These are phyloP conservation scores for Pipistrellus pipistrellus DNA, from an alignment of 2,797 vertebrate species.

Conservation along the genomic window DNA sequence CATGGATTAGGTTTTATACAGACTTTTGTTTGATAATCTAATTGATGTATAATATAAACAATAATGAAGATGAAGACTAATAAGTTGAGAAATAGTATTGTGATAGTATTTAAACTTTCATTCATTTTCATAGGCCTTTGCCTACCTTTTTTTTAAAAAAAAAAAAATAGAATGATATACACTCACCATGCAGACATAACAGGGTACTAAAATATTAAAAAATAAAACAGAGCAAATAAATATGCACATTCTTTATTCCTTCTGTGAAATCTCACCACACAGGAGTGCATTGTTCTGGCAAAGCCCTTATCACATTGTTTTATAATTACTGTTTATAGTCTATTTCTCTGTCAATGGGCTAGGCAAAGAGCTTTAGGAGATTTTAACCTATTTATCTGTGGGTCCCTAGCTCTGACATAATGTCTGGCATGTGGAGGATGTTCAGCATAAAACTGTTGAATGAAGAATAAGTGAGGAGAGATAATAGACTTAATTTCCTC, in stretches of 20 bases:
- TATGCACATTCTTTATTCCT: slow-evolving; percentile 34
- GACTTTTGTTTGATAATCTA: slow-evolving; percentile 62
- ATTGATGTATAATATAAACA: slow-evolving; percentile 64
- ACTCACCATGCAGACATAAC: slow-evolving; percentile 52
- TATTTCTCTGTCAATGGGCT: not conserved
- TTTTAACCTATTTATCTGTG: slow-evolving; percentile 61
- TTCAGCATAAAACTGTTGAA: slow-evolving; percentile 42
- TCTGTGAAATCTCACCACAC: slow-evolving; percentile 54
- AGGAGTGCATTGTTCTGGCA: slow-evolving; percentile 53
- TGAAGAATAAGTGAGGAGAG: slow-evolving; percentile 11
- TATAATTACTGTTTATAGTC: slow-evolving; percentile 74
- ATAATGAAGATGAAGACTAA: slow-evolving; percentile 58
- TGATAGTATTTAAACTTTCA: slow-evolving; percentile 58
- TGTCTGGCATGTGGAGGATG: slow-evolving; percentile 13
- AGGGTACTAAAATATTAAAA: slow-evolving; percentile 45
- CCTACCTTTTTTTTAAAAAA: slow-evolving; percentile 32
- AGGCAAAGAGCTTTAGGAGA: slow-evolving; percentile 63
- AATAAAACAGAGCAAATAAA: slow-evolving; percentile 56
- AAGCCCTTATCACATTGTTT: slow-evolving; percentile 54
- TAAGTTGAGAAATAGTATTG: slow-evolving; percentile 50
- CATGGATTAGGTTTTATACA: slow-evolving; percentile 17
- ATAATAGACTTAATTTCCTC: not conserved
- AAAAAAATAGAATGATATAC: not conserved
- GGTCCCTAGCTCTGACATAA: slow-evolving; percentile 56
- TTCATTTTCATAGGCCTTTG: slow-evolving; percentile 41